Conservation (phyloP, 2,113 vertebrate species). For the Girardinichthys multiradiatus region DNA sequence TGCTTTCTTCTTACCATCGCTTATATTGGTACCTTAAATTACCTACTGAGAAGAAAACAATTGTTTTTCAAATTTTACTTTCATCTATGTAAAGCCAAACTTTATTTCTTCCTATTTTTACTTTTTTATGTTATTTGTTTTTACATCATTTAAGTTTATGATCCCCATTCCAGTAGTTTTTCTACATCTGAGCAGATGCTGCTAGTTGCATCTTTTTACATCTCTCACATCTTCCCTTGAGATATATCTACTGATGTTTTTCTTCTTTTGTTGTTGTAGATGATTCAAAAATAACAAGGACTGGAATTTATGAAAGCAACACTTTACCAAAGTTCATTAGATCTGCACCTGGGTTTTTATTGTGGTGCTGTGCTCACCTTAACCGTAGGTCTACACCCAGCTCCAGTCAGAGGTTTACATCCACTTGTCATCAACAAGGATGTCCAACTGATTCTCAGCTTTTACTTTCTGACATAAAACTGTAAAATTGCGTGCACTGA, state of each 20-base stretch:
- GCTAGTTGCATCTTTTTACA: neutral
- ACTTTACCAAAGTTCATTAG: neutral
- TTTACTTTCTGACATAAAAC: neutral
- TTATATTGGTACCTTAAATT: neutral
- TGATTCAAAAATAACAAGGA: neutral
- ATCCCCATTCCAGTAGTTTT: neutral
- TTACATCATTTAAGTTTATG: neutral
- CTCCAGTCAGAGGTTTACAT: neutral
- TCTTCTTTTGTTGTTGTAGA: neutral
- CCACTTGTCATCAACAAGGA: neutral
- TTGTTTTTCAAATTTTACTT: neutral
- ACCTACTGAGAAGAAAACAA: neutral
- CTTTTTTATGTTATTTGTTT: neutral
- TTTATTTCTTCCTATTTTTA: neutral
- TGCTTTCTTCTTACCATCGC: neutral
- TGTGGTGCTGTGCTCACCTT: neutral
- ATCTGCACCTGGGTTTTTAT: constrained; percentile 2
- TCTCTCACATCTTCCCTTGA: neutral
- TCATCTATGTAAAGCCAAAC: neutral
- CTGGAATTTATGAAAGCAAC: neutral
- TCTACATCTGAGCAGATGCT: neutral
- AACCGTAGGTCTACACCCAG: neutral
- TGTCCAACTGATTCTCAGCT: neutral
- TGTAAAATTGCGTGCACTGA: neutral
- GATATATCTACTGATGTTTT: too few species aligned